phyloP scores from a whole-genome alignment of 2,797 vertebrate species.

The Tapera naevia region DNA sequence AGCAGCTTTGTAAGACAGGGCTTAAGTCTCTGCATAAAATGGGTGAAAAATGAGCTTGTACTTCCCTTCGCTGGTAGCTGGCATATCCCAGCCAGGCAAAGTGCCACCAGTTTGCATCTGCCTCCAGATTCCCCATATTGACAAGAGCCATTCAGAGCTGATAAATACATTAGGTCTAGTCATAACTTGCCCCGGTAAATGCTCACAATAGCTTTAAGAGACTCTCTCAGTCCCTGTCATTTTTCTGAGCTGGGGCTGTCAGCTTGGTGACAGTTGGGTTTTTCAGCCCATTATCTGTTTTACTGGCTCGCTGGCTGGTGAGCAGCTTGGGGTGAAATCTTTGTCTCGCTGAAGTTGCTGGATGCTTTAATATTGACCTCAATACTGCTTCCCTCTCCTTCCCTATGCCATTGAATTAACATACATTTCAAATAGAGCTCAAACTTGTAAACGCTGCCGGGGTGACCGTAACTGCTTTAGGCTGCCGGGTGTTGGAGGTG shows the following conservation, averaged over 20 bases:
- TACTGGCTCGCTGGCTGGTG: not conserved
- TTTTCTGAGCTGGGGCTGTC: not conserved
- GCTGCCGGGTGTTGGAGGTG: not conserved
- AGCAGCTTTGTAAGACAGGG: not conserved
- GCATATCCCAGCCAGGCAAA: not conserved
- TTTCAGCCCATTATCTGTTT: not conserved
- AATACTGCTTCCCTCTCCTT: fast-evolving
- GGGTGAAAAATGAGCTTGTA: not conserved
- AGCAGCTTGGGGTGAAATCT: not conserved
- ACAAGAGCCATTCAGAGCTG: not conserved
- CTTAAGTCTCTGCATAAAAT: not conserved
- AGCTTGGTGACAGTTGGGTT: not conserved
- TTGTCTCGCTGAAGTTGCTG: not conserved
- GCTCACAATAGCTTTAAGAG: not conserved
- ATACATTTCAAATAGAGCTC: not conserved
- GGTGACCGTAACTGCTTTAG: not conserved
- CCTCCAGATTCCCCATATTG: not conserved
- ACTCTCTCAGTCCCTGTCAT: not conserved
- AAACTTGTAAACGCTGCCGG: not conserved
- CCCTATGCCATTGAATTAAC: not conserved
- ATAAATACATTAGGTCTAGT: not conserved
- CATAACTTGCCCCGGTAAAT: not conserved
- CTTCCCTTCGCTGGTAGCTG: not conserved
- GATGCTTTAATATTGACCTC: not conserved
- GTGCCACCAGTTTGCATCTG: not conserved